Evolutionary conservation across 1,140 invertebrate genomes (phyloP).

Genomic region (Neodiprion lecontei): DNA sequence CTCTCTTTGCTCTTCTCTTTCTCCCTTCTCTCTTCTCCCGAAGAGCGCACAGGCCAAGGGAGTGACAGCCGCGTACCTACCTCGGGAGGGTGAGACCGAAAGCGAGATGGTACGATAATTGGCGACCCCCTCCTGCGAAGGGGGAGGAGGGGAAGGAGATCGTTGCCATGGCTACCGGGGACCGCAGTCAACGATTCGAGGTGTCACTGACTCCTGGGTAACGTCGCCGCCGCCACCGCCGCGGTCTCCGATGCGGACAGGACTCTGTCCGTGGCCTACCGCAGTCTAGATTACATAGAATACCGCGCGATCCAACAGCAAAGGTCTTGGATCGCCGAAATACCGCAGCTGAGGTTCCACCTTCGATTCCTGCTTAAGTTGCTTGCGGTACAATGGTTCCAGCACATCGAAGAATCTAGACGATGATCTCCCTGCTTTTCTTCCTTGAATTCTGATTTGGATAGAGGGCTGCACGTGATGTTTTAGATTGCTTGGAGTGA

Average conservation of each 20-base stretch:
- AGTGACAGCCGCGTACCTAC: constrained; percentile 22
- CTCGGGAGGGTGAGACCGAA: constrained; percentile 31
- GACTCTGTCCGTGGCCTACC: no score
- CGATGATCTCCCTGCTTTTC: no score
- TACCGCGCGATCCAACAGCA: no score
- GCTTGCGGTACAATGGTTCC: no score
- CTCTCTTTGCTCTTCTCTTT: constrained; percentile 6
- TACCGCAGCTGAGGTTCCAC: no score
- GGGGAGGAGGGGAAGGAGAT: constrained; percentile 35
- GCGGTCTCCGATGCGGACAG: not conserved
- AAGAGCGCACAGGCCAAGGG: constrained; percentile 13
- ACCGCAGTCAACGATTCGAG: constrained; percentile 56
- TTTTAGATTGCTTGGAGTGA: no score
- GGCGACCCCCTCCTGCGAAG: constrained; percentile 31
- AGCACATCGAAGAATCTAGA: no score
- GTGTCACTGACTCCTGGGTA: constrained; percentile 60
- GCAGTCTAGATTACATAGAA: no score
- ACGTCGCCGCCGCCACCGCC: constrained; percentile 18
- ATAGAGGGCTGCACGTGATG: no score
- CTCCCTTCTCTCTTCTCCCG: not conserved
- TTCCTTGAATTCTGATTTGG: no score
- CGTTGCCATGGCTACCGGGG: constrained; percentile 60
- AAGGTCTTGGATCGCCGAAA: no score
- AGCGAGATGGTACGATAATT: constrained; percentile 53
- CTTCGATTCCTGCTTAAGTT: no score